phyloP scores from a whole-genome alignment of 2,888 invertebrate genomes.

The Saturnia japonica region DNA sequence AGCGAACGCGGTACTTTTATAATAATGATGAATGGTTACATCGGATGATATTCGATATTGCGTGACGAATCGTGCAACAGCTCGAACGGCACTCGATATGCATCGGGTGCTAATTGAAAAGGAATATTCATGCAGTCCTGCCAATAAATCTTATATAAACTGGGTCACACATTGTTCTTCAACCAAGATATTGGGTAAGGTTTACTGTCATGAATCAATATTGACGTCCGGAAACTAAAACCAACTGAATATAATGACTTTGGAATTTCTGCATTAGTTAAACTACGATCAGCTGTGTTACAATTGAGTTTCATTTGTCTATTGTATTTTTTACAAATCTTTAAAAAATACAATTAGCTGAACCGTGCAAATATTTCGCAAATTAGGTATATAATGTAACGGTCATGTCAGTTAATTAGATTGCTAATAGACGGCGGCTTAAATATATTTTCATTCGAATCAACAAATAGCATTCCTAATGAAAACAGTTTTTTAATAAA shows the following conservation, averaged over 20 bases:
- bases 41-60: constrained; percentile 73
- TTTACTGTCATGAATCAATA: constrained; percentile 59
- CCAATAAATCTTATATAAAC: constrained; percentile 74
- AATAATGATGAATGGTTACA: constrained; percentile 80
- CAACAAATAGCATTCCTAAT: too few relatives aligned
- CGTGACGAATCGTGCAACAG: constrained; percentile 74
- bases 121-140: constrained; percentile 68
- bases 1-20: constrained; percentile 81
- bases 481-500: too few relatives aligned
- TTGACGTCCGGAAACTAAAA: constrained; percentile 4
- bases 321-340: neutral
- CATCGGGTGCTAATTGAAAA: constrained; percentile 78
- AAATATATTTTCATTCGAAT: too few relatives aligned
- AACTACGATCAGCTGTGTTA: neutral
- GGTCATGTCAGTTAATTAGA: too few relatives aligned
- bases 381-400: too few relatives aligned
- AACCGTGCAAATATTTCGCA: too few relatives aligned
- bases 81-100: constrained; percentile 60
- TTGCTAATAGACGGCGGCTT: too few relatives aligned
- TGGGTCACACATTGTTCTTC: constrained; percentile 60
- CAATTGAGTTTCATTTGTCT: constrained; percentile 2
- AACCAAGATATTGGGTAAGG: constrained; percentile 22
- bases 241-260: neutral
- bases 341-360: too few relatives aligned
- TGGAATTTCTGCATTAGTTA: neutral